Evolutionary conservation across 2,888 invertebrate species (phyloP), one percentile per base, ranked within the genome.

Genomic region (Zaprionus bogoriensis): DNA sequence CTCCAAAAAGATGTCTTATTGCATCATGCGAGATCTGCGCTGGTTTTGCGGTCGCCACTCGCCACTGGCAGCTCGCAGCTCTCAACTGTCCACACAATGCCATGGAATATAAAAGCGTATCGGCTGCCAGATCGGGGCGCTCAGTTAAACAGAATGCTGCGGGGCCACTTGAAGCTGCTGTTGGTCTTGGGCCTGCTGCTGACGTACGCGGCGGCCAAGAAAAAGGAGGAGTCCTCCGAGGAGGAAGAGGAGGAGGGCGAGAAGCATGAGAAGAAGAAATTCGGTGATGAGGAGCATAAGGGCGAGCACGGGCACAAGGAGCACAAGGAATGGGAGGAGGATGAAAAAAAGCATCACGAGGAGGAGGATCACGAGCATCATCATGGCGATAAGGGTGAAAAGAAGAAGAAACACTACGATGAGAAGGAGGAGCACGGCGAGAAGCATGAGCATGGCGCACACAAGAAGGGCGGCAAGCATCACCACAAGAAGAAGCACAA

Each of bases 401-500:
- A 96, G 90, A 95, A 96, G 89, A 96, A 96, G 89, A 94, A 95
- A 54, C 95, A 95, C 80, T 95, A 95, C 89, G 95, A 95, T 77
- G 95, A 95, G 88, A 94, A 94, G 67, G 94, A 94, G 25, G 94
- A 95, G 78, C 93, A 95, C 85, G 95, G 94, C 0, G 94, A 95
- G 67, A 96, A 96, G 84, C 95, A 96, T 85, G 95, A 95, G 67
- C 93, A 93, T 23, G 95, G 94, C 2, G 94, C 96, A 68, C 95
- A 94, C 12, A 95, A 95, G 88, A 96, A 96, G 87, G 96, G 94
- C 1, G 95, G 94, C 1, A 96, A 96, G 85, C 95, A 94, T 87
- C 95, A 95, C 3, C 95, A 95, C 83, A 95, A 96, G 87, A 96
- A 96, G 81, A 95, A 95, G 1, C 96, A 96, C 90, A 96, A 96